Evolutionary conservation across 1,140 invertebrate species (phyloP), one percentile per base, ranked within the genome.

Genomic region (Eupristina koningsbergeri): DNA sequence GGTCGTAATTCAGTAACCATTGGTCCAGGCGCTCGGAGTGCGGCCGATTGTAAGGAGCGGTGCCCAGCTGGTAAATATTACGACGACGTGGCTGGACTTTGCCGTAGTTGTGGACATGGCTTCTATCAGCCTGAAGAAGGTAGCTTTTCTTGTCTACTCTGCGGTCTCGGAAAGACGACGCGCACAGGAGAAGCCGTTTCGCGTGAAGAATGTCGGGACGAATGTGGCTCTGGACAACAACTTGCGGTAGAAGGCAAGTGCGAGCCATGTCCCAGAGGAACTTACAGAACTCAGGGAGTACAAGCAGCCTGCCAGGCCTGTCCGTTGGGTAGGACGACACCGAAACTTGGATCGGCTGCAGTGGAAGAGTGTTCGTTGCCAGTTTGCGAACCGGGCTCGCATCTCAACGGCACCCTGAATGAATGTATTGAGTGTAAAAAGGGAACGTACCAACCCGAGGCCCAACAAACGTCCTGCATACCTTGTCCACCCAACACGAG

Each of bases 111-210:
- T 90, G 98, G 98, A 13, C 97, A 98, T 89, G 98, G 98, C 13
- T 98, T 98, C 90, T 99, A 96, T 91, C 98, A 99, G 90, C 95
- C 98, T 0, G 94, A 95, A 71, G 97, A 98, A 92, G 98, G 98
- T 0, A 95, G 97, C 63, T 99, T 99, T 93, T 94, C 95, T 13
- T 99, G 98, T 87, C 92, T 96, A 47, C 93, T 98, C 1, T 99
- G 98, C 89, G 97, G 97, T 5, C 93, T 98, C 77, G 98, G 98
- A 17, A 97, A 98, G 91, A 99, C 98, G 3, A 99, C 98, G 0
- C 93, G 98, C 71, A 98, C 97, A 8, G 95, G 95, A 15, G 97
- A 98, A 90, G 97, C 98, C 0, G 96, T 97, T 5, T 98, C 97
- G 0, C 94, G 94, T 82, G 95, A 96, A 89, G 97, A 98, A 92